Evolutionary conservation across 2,888 invertebrate genomes (phyloP).

Genomic region (Drepana falcataria): DNA sequence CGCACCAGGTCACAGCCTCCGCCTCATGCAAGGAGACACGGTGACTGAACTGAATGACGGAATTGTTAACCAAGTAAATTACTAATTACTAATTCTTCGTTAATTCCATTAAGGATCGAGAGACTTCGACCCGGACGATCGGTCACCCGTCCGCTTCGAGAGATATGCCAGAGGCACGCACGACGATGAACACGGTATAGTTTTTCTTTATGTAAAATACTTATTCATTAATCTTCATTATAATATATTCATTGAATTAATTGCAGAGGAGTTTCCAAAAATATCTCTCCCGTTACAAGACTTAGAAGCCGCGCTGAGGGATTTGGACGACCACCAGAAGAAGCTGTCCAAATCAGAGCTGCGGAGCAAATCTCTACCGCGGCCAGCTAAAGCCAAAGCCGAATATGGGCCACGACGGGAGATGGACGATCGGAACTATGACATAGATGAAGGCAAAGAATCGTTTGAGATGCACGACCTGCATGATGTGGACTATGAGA

Average conservation of each 20-base stretch:
- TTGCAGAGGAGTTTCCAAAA: constrained; percentile 63
- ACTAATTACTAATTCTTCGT: background rate
- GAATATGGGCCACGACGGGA: constrained; percentile 56
- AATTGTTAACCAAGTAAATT: background rate
- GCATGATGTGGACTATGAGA: constrained; percentile 64
- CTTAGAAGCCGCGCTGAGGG: constrained; percentile 62
- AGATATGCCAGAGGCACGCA: constrained; percentile 28
- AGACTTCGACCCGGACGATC: constrained; percentile 45
- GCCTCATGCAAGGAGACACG: constrained; percentile 22
- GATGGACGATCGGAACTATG: constrained; percentile 46
- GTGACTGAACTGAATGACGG: constrained; percentile 10
- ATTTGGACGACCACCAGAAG: constrained; percentile 58
- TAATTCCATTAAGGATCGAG: constrained; percentile 25
- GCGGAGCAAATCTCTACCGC: constrained; percentile 63
- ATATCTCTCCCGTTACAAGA: constrained; percentile 67
- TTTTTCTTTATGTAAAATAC: background rate
- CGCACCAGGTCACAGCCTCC: constrained; percentile 55
- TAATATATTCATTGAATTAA: background rate
- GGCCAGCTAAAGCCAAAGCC: constrained; percentile 47
- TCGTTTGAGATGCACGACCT: constrained; percentile 66
- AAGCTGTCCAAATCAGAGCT: constrained; percentile 45
- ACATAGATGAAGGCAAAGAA: constrained; percentile 57
- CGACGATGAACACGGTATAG: constrained; percentile 48
- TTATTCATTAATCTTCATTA: too few species aligned
- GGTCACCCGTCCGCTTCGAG: constrained; percentile 42